Percentiles rank a stretch among this genome's conserved stretches.
phyloP scores from a whole-genome alignment of 2,113 vertebrate genomes.

The Chamaea fasciata region DNA sequence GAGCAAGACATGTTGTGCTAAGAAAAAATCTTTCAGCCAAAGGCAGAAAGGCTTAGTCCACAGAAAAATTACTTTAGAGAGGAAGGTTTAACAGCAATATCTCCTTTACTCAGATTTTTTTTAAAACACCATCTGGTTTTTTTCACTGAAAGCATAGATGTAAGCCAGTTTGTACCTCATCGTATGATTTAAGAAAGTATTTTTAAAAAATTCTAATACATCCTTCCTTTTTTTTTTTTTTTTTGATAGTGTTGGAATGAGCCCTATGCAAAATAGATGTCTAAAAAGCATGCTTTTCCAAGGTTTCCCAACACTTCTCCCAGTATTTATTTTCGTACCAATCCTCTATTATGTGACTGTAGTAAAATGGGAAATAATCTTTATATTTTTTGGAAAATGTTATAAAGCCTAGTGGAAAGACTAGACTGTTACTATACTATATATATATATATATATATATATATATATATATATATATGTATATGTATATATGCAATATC shows the following conservation, averaged over 20 bases:
- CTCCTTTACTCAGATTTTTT: background rate
- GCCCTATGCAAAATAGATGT: background rate
- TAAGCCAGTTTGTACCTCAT: background rate
- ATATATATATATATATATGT: too few relatives aligned
- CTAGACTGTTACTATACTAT: background rate
- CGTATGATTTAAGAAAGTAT: background rate
- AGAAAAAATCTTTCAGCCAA: background rate
- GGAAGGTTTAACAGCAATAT: background rate
- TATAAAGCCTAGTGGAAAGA: background rate
- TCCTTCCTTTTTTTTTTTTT: rapidly evolving
- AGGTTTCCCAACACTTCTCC: background rate
- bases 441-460: too few relatives aligned
- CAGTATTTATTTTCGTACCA: background rate
- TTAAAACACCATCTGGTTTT: background rate
- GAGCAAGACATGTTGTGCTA: background rate
- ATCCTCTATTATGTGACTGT: background rate
- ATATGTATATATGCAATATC: background rate
- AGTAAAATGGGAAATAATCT: background rate
- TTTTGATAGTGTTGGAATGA: background rate
- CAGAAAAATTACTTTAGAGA: background rate
- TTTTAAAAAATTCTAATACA: background rate
- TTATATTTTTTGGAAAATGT: background rate
- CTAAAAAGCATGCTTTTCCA: background rate
- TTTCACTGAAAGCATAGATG: background rate
- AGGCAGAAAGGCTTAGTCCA: background rate